Evolutionary conservation across 2,113 vertebrate species (phyloP).

Genomic region (Malurus melanocephalus): DNA sequence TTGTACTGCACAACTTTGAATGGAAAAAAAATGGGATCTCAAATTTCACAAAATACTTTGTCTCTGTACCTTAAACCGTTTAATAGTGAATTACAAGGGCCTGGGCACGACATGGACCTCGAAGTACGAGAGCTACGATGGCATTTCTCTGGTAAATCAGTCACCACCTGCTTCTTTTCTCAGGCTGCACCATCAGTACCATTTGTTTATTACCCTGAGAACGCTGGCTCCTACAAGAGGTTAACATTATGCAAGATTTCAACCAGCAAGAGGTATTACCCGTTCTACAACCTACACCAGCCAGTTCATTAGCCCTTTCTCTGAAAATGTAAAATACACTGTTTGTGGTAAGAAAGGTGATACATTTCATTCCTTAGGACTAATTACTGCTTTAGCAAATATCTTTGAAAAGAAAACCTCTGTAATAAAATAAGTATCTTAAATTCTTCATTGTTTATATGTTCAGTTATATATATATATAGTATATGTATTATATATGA

Average conservation of each 20-base stretch:
- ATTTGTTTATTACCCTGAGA: neutral
- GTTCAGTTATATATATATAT: neutral
- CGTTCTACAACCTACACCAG: neutral
- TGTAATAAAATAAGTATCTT: neutral
- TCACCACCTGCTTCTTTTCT: neutral
- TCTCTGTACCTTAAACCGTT: neutral
- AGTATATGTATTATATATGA: too few species aligned
- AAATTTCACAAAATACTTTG: neutral
- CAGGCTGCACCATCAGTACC: neutral
- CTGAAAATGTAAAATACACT: neutral
- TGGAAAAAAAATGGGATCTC: neutral
- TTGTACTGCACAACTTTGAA: neutral
- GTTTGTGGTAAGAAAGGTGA: neutral
- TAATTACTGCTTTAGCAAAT: neutral
- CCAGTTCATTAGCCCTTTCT: neutral
- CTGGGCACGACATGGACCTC: neutral
- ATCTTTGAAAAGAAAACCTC: neutral
- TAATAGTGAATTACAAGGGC: neutral
- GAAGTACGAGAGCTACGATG: accelerated
- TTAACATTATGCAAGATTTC: constrained; percentile 14
- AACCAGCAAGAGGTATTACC: constrained; percentile 5
- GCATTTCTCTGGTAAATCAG: neutral
- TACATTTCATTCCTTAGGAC: neutral
- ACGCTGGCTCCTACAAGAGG: neutral
- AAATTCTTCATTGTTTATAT: neutral